Base-by-base conservation (phyloP, 2,113 vertebrate species). In the Sarotherodon lohbergeri region DNA sequence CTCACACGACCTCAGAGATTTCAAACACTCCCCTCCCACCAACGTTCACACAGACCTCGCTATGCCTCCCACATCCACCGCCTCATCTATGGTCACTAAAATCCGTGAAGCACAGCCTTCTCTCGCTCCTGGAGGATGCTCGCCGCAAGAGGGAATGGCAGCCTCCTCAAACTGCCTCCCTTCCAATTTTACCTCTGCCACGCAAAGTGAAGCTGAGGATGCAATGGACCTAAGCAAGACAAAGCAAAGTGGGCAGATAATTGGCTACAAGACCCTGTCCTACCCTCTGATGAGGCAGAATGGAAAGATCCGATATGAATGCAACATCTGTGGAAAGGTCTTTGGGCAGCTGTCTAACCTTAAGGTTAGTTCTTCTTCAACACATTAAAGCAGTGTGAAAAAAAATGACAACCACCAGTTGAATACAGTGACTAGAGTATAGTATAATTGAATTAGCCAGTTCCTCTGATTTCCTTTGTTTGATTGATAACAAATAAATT, bases 311-410 rank as follows among this genome's bases (percentile, higher is more conserved):
- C 98, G 98, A 73, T 99, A 99, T 19, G 98, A 99, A 86, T 99
- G 98, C 95, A 99, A 99, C 1, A 94, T 99, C 84, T 99, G 98
- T 83, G 94, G 97, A 85, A 99, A 99, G 96, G 97, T 98, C 50
- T 99, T 99, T 57, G 97, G 98, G 54, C 98, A 99, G 93, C 97
- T 99, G 84, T 99, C 98, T n/a, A 99, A 99, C 27, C 97, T 99
- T 87, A 99, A 99, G 98, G 98, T 99, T 94, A 86, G 95, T 87
- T 85, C n/a, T 19, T 85, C 41, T 71, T 80, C 24, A 50, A 80
- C 8, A 48, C 34, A 48, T 81, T 39, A n/a, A 41, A 61, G 24
- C 22, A 82, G 9, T 4, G 14, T n/a, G 4, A 43, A 46, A 48
- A 13, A 34, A 56, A 29, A 79, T 56, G 10, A 36, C 36, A 61